phyloP scores from a whole-genome alignment of 2,888 invertebrate species.

The Agrochola litura region DNA sequence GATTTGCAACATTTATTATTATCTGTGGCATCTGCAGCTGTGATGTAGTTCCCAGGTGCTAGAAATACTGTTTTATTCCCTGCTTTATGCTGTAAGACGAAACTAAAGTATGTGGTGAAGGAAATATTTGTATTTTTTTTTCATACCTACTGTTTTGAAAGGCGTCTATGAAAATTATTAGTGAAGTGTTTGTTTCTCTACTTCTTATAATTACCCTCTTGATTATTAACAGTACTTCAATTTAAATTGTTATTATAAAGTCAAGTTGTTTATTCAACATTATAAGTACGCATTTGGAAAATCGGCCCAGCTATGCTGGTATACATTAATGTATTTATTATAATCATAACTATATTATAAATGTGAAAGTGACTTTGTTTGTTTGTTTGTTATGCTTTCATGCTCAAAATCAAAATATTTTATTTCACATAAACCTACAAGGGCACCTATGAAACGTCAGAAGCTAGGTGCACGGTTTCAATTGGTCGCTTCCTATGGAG shows the following conservation, averaged over 20 bases:
- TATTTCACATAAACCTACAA: no score
- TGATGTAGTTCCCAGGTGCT: neutral
- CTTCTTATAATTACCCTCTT: neutral
- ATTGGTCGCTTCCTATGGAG: no score
- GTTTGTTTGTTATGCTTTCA: no score
- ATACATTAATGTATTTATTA: neutral
- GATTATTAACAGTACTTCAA: neutral
- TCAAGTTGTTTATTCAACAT: neutral
- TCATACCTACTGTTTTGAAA: no score
- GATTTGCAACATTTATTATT: constrained; percentile 21
- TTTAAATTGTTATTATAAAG: no score
- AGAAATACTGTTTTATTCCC: neutral
- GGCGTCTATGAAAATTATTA: no score
- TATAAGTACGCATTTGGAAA: neutral
- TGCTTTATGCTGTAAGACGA: neutral
- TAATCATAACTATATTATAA: no score
- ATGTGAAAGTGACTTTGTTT: no score
- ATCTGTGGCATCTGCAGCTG: constrained; percentile 1
- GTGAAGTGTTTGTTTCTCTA: neutral
- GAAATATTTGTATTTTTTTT: neutral
- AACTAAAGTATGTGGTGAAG: neutral
- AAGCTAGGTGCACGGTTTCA: no score
- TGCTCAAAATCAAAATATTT: no score
- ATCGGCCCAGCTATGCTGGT: neutral
- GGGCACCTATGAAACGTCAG: no score